Evolutionary conservation across 2,888 invertebrate genomes (phyloP), one percentile per base, ranked within the genome.

Genomic region (Drosophila neoperkinsi): DNA sequence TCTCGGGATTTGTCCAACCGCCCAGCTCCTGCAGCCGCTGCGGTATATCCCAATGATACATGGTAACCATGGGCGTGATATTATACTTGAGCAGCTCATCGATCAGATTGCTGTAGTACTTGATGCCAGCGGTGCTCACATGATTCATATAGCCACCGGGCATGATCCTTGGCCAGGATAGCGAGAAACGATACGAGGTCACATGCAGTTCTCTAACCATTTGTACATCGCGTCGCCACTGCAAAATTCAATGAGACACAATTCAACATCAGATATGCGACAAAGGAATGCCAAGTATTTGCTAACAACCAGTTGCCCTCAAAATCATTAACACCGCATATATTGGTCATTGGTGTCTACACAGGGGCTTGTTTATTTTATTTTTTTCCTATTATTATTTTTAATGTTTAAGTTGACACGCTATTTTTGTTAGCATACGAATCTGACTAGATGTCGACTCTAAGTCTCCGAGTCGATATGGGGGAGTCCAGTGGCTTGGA

Each of bases 31-130:
- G 96, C 36, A 96, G 86, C 49, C 93, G 94, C 81, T 95, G 95
- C 10, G 96, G 96, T 55, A 96, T 90, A 71, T 96, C 96, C 96
- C 96, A 96, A 78, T 96, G 96, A 85, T 95, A 95, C 57, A 96
- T 94, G 2, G 96, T 96, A 0, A 95, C 95, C 94, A 96, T 94
- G 0, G 97, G 96, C 33, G 95, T 94, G 51, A 97, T 95, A 52
- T 95, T 95, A 76, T 95, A 95, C 66, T 92, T 94, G 10, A 96
- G 77, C 10, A 97, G 94, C 83, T 95, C 96, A 85, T 96, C 94
- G 61, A 98, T 96, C 52, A 98, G 93, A 78, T 96, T 95, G 86
- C 95, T 96, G 92, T 98, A 98, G 92, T 97, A 97, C 67, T 95
- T 93, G 16, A 98, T 94, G 25, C 97, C 98, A 3, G 94, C 94